Evolutionary conservation across 2,113 vertebrate genomes (phyloP), one percentile per base, ranked within the genome.

Genomic region (Carollia perspicillata): DNA sequence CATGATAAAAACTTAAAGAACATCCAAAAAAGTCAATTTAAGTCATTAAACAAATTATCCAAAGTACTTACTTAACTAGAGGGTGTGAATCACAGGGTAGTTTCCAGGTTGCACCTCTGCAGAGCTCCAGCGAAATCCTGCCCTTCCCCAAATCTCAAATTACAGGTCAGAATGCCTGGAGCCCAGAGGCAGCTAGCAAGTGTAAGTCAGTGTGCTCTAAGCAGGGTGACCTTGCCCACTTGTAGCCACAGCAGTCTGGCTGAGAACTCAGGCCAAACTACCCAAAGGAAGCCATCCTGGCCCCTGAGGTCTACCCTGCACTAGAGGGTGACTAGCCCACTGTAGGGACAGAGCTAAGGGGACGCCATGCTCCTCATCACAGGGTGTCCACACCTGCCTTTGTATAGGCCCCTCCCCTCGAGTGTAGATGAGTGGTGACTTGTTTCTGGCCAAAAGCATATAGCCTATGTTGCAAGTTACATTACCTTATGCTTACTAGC

Each of bases 351-450:
- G 22, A 72, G 51, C 40, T 11, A 20, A 12, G 28, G 58, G 4
- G 18, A 26, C 6, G n/a, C 47, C 42, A 0, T 8, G 23, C 55
- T 13, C 55, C 47, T n/a, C 0, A 0, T 40, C 28, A 28, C 7
- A 18, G 14, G 6, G 26, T 12, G 2, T 22, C 22, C 49, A 49
- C 28, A 28, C 14, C 49, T 71, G 30, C 18, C 28, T 42, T 30
- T 35, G 28, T 33, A 23, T 3, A 2, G 40, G 4, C 3, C 23
- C 22, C 66, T 37, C 37, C 12, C 35, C 26, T 60, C 6, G 7
- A 80, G 60, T 40, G 30, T 0, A 26, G 23, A 72, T 1, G 28
- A 51, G 49, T 68, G 9, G 33, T n/a, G n/a, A 60, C 84, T 88
- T 44, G 60, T 42, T 83, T 83, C 58, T 77, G 33, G 8, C n/a